Evolutionary conservation across 1,140 invertebrate species (phyloP).

Genomic region (Lucilia sericata): DNA sequence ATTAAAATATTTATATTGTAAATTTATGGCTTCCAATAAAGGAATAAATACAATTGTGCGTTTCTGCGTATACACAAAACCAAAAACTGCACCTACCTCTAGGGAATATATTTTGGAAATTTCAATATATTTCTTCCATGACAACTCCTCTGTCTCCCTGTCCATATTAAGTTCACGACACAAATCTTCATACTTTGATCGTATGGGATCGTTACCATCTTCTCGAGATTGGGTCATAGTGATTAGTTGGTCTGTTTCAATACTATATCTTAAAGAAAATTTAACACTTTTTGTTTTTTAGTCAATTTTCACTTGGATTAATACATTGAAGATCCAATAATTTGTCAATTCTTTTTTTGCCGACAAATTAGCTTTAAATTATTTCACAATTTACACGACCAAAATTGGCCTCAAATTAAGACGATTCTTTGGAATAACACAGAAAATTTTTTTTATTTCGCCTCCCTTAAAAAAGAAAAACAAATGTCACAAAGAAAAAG

Average conservation of each 20-base stretch:
- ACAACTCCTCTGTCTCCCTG: conserved; percentile 58
- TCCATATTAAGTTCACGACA: conserved; percentile 66
- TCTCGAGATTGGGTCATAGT: conserved; percentile 34
- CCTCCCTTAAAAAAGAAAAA: conserved; percentile 21
- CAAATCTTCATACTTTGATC: conserved; percentile 52
- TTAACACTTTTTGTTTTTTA: not conserved
- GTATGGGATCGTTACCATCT: conserved; percentile 16
- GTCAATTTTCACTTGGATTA: not conserved
- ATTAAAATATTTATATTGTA: too few relatives aligned
- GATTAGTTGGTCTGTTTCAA: not conserved
- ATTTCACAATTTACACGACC: not conserved
- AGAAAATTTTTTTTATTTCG: conserved; percentile 7
- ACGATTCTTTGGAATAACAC: not conserved
- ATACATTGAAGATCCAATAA: not conserved
- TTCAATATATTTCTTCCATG: conserved; percentile 56
- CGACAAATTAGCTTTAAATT: not conserved
- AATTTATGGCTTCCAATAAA: too few relatives aligned
- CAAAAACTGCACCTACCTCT: conserved; percentile 53
- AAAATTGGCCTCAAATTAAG: conserved; percentile 3
- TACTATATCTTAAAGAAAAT: not conserved
- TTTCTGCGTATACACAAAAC: not conserved
- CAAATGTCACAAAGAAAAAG: conserved; percentile 44
- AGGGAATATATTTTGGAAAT: conserved; percentile 57
- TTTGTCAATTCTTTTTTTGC: not conserved
- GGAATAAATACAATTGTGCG: too few relatives aligned